Conservation (phyloP, 2,113 vertebrate genomes). For the Vanacampus margaritifer region DNA sequence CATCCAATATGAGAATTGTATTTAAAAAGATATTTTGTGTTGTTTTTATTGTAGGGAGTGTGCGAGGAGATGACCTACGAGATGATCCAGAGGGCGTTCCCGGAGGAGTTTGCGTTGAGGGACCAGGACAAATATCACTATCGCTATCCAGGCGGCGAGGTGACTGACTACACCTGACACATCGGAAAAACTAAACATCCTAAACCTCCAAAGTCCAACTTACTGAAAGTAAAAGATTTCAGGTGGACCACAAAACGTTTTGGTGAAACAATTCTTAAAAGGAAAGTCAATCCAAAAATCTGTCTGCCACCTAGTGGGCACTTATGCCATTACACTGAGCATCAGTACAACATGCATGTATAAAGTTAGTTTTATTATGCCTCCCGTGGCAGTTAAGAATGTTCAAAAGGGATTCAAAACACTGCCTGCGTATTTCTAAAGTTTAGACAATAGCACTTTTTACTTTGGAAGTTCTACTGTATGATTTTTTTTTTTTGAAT, state of each 20-base stretch:
- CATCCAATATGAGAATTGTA: background rate
- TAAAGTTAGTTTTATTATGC: too few species aligned
- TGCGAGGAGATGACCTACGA: constrained; percentile 97
- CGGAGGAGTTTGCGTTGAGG: constrained; percentile 91
- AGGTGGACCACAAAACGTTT: background rate
- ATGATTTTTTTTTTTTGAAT: background rate
- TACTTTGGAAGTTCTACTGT: background rate
- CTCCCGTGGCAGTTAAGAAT: background rate
- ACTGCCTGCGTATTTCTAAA: background rate
- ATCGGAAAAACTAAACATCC: background rate
- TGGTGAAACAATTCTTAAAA: background rate
- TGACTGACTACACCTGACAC: constrained; percentile 37
- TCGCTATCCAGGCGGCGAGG: constrained; percentile 97
- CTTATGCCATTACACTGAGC: too few species aligned
- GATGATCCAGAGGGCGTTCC: constrained; percentile 85
- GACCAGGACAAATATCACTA: constrained; percentile 98
- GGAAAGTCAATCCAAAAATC: too few species aligned
- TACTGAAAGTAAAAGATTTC: too few species aligned
- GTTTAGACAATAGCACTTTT: too few species aligned
- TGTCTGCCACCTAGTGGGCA: too few species aligned
- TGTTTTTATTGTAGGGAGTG: constrained; percentile 77
- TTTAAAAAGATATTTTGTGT: background rate
- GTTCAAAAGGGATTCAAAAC: background rate
- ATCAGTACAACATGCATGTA: too few species aligned
- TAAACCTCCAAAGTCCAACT: background rate